Evolutionary conservation across 2,113 vertebrate species (phyloP), one percentile per base, ranked within the genome.

Genomic region (Elephantulus edwardii): DNA sequence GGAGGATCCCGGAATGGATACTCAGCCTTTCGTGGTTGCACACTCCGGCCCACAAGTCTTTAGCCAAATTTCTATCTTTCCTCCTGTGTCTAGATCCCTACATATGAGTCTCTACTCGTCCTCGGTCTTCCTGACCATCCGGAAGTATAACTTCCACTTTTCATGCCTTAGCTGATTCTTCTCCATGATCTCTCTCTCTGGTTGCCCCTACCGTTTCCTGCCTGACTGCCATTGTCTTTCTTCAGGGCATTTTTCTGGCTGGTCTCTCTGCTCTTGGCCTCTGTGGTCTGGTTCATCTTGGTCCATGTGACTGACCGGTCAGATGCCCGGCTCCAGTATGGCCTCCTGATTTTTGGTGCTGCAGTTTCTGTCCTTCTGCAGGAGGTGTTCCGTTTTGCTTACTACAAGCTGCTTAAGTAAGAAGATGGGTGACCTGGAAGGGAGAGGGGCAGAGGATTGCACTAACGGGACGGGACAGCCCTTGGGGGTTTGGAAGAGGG

Each of bases 321-420:
- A 24, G 94, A 98, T 9, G 58, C 97, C 75, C 91, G 79, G 12
- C 97, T 96, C 54, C 98, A 98, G 96, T 97, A 96, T 10, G 95
- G 94, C 42, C 97, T 98, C 85, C 96, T 98, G 54, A 42, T 95
- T 58, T 97, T 97, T 24, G 98, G 98, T 17, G 98, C 97, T 1
- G 98, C 97, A 0, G 54, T 97, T 24, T 97, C 98, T 0, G 98
- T 98, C 14, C 95, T 98, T 90, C 97, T 98, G 7, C 98, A 98
- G 96, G 98, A 98, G 87, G 88, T 82, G 30, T 97, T 97, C 92
- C 52, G 98, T 42, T 98, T 98, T 70, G 97, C 95, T 78, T 98
- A 97, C 96, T 98, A 98, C 97, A 97, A 97, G 83, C 91, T 98
- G 54, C 97, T 98, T 81, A 98, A 97, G 98, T 98, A 95, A 97